Conservation (phyloP, 2,888 invertebrate genomes). For the Dioctria rufipes region DNA sequence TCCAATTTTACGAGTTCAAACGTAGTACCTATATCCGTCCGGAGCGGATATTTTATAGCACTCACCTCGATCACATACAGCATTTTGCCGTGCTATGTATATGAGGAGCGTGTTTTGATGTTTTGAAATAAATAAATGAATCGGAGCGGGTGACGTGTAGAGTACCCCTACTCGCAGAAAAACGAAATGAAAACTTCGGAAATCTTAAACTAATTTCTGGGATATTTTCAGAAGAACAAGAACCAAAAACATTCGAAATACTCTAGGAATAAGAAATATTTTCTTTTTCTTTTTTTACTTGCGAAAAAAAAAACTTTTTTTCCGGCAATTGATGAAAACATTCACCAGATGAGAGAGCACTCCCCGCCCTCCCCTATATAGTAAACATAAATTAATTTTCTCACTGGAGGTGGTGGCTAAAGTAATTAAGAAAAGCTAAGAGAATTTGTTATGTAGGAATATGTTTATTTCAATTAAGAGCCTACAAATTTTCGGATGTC, state of each 20-base stretch:
- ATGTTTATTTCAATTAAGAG: not conserved
- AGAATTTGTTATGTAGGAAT: not conserved
- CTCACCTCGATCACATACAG: no score
- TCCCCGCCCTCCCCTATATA: no score
- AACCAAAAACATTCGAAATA: not conserved
- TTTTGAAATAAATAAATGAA: conserved; percentile 31
- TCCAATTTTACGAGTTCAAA: conserved; percentile 43
- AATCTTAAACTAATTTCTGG: not conserved
- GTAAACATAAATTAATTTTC: conserved; percentile 5
- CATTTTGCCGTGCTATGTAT: no score
- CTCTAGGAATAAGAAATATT: not conserved
- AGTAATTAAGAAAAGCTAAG: not conserved
- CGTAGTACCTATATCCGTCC: conserved; percentile 2
- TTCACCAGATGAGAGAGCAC: not conserved
- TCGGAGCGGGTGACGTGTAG: not conserved
- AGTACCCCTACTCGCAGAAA: not conserved
- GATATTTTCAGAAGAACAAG: conserved; percentile 26
- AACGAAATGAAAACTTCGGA: not conserved
- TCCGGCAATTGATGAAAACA: conserved; percentile 13
- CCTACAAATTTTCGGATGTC: not conserved
- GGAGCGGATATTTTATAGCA: not conserved
- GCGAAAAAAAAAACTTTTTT: conserved; percentile 32
- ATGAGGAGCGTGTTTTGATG: not conserved
- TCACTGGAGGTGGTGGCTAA: not conserved
- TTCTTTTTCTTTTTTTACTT: not conserved